Conservation (phyloP, 2,113 vertebrate species). For the Apistogramma diplotaenia region DNA sequence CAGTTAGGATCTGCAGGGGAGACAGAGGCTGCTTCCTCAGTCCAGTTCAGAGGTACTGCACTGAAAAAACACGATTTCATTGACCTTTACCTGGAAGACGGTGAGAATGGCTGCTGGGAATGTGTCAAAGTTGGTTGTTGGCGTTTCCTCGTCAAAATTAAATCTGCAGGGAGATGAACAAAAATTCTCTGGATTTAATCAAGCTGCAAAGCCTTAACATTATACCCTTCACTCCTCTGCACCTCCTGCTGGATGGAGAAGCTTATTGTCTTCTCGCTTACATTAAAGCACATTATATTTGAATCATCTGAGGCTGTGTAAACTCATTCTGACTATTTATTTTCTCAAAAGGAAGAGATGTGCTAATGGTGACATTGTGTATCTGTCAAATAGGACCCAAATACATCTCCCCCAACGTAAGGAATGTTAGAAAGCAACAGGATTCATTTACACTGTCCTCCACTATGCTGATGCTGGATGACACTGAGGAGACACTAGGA, state of each 20-base stretch:
- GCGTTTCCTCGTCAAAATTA: conserved; percentile 93
- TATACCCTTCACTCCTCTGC: not conserved
- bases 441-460: too few species aligned
- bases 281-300: not conserved
- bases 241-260: not conserved
- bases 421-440: not conserved
- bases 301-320: not conserved
- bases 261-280: not conserved
- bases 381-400: conserved; percentile 46
- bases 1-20: conserved; percentile 87
- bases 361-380: conserved; percentile 35
- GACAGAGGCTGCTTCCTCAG: not conserved
- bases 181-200: not conserved
- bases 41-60: not conserved
- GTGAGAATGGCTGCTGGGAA: conserved; percentile 97
- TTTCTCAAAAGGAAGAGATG: conserved; percentile 5
- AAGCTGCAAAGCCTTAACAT: not conserved
- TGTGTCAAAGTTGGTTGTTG: conserved; percentile 96
- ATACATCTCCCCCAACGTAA: conserved; percentile 31
- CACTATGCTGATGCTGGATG: too few species aligned
- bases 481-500: too few species aligned
- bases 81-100: conserved; percentile 90
- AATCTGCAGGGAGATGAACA: conserved; percentile 79
- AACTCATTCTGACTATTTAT: conserved; percentile 17
- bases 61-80: not conserved